Base-by-base conservation (phyloP, 2,888 invertebrate genomes). In the Mycalesis mineus region DNA sequence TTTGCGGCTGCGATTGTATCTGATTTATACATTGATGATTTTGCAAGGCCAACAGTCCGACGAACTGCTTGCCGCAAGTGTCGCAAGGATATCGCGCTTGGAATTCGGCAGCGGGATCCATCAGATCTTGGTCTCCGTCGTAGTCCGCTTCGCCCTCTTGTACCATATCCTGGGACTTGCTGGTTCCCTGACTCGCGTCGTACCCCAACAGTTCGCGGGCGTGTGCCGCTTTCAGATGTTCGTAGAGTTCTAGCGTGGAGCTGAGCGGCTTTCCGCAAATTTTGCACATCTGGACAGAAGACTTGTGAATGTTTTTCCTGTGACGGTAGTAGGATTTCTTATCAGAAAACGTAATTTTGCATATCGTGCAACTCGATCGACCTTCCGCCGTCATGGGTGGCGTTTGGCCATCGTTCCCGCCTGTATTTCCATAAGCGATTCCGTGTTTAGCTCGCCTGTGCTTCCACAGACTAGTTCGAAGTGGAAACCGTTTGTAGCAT, bases 221-320 rank as follows among this genome's bases (percentile, higher is more conserved):
- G 80, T 92, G 84, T 80, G 93, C 85, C 73, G 92, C 74, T 88
- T 92, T 78, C 78, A 89, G 78, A 91, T 94, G 80, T 82, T 93
- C 90, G 51, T 92, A 92, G 29, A 94, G 74, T 9, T 94, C 93
- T 14, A 91, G 81, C 17, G 92, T 92, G 11, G 93, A 93, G 60
- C 88, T 91, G 50, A 94, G 91, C 0, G 90, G 85, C 62, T 93
- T 92, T 1, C 92, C 92, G 65, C 94, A 94, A 52, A 93, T 89
- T 65, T 91, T 91, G 67, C 94, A 94, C 74, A 91, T 91, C 67
- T 91, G 91, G 60, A 88, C 75, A 36, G 86, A 74, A 6, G 87
- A 83, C 68, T 87, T 90, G 70, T 91, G 92, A 29, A 91, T 89
- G 57, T 85, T 88, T 70, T 91, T 91, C 61, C 92, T 80, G 64